These are phyloP conservation scores for human DNA, from an alignment of 2,113 vertebrate genomes.

Conservation along the genomic window DNA sequence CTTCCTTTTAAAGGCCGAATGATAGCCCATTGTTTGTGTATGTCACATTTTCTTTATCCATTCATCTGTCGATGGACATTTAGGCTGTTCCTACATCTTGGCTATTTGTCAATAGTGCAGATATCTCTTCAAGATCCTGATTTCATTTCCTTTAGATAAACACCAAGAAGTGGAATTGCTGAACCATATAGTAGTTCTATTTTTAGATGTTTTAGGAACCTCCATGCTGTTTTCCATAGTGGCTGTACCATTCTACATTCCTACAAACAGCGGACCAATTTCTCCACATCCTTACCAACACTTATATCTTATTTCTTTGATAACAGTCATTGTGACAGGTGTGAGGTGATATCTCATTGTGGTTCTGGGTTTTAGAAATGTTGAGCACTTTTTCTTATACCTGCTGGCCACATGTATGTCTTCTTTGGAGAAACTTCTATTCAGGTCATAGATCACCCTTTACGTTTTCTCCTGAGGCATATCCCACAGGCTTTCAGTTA, in stretches of 20 bases:
- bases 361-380: neutral
- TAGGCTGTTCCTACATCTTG: too few species aligned
- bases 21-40: neutral
- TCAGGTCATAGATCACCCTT: neutral
- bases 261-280: neutral
- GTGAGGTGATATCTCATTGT: too few species aligned
- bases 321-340: neutral
- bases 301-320: neutral
- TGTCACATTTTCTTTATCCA: neutral
- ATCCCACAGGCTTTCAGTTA: neutral
- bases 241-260: neutral
- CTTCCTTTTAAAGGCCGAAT: neutral
- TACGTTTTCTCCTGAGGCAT: neutral
- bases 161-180: neutral
- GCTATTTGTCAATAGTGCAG: neutral
- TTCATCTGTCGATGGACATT: neutral
- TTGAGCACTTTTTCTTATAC: too few species aligned
- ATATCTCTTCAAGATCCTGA: neutral
- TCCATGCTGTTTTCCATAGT: neutral
- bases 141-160: neutral
- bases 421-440: too few species aligned
- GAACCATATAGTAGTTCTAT: neutral
- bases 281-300: neutral
- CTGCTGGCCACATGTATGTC: fast-evolving
- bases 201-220: neutral